Percentiles rank a stretch among this genome's conserved stretches.
These are phyloP conservation scores for Austrofundulus limnaeus DNA, from an alignment of 2,113 vertebrate genomes.

Conservation along the genomic window DNA sequence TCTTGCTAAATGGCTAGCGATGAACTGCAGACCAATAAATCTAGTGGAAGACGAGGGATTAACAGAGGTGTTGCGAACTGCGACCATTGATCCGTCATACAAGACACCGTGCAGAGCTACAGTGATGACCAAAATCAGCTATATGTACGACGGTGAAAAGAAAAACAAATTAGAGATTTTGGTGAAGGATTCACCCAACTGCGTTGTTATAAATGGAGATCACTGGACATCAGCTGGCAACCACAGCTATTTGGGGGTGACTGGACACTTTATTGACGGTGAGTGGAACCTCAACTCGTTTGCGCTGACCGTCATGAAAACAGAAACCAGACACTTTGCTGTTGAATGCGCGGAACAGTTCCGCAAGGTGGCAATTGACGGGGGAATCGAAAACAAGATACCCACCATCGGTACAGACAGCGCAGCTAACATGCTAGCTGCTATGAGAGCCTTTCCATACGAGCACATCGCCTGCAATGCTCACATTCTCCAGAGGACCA, in stretches of 20 bases:
- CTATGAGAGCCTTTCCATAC: constrained; percentile 5
- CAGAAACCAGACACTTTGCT: constrained; percentile 2
- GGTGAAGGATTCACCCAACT: not conserved
- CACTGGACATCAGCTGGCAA: not conserved
- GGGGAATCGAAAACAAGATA: not conserved
- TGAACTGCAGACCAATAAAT: not conserved
- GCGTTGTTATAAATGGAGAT: not conserved
- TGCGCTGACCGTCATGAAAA: constrained; percentile 4
- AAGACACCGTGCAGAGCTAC: not conserved
- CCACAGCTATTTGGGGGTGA: constrained; percentile 1
- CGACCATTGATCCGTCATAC: not conserved
- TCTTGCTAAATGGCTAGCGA: not conserved
- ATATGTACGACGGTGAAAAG: not conserved
- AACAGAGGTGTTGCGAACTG: not conserved
- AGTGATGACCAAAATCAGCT: not conserved
- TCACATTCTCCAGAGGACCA: constrained; percentile 1
- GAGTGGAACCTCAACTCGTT: constrained; percentile 4
- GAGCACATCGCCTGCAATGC: not conserved
- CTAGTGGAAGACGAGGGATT: not conserved
- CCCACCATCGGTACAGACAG: not conserved
- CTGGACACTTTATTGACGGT: not conserved
- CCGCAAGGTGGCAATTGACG: not conserved
- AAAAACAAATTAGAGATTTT: not conserved
- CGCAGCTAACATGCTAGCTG: constrained; percentile 1
- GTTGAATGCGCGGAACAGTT: not conserved